phyloP scores from a whole-genome alignment of 1,140 invertebrate species.

The Penaeus chinensis region DNA sequence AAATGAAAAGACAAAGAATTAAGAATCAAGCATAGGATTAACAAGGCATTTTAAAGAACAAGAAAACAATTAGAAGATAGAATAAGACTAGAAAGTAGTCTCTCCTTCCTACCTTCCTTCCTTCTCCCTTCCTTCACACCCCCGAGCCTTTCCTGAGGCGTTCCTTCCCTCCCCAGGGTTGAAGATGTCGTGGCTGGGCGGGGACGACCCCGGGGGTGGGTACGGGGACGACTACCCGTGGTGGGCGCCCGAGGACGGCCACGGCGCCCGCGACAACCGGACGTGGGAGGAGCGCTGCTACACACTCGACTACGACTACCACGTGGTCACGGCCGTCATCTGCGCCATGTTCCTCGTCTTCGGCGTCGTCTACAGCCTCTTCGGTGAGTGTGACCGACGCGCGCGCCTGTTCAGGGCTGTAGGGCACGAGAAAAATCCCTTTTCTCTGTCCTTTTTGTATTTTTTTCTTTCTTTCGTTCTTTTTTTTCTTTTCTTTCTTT shows the following conservation, averaged over 20 bases:
- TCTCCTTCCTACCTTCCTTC: neutral
- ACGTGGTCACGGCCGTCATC: conserved; percentile 72
- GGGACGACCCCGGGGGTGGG: conserved; percentile 52
- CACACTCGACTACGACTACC: conserved; percentile 72
- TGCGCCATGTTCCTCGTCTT: conserved; percentile 74
- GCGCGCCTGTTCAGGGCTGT: too few species aligned
- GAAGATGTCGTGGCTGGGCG: conserved; percentile 56
- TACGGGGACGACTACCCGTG: conserved; percentile 47
- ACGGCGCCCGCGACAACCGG: conserved; percentile 15
- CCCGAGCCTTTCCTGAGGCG: too few species aligned
- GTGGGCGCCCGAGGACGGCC: conserved; percentile 42
- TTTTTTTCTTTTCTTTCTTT: too few species aligned
- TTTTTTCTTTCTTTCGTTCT: too few species aligned
- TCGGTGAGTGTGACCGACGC: conserved; percentile 70
- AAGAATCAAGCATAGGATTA: too few species aligned
- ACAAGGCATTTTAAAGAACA: too few species aligned
- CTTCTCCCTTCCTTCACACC: neutral
- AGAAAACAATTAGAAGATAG: too few species aligned
- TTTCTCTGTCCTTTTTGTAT: too few species aligned
- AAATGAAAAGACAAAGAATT: too few species aligned
- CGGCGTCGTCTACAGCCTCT: conserved; percentile 76
- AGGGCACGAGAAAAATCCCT: neutral
- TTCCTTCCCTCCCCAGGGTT: conserved; percentile 27
- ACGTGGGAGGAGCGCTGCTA: conserved; percentile 67
- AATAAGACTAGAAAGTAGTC: too few species aligned